Conservation (phyloP, 2,797 vertebrate species). For the Scyliorhinus canicula region DNA sequence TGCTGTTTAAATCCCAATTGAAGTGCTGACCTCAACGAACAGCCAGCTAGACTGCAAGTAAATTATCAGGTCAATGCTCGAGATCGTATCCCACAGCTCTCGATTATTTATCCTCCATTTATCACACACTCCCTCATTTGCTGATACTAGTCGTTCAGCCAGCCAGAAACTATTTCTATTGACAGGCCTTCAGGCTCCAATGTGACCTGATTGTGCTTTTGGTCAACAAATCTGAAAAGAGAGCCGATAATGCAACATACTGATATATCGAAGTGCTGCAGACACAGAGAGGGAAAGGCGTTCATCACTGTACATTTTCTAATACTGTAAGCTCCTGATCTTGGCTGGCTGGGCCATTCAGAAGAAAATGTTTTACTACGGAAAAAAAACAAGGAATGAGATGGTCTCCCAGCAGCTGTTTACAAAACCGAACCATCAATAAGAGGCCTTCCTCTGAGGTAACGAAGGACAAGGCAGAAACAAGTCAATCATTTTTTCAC, state of each 20-base stretch:
- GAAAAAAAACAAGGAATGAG: not conserved
- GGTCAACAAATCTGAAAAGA: not conserved
- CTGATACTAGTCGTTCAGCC: not conserved
- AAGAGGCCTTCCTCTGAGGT: not conserved
- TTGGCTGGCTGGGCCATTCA: not conserved
- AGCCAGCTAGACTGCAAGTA: not conserved
- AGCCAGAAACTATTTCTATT: not conserved
- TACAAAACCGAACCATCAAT: not conserved
- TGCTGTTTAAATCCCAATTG: not conserved
- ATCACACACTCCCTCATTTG: not conserved
- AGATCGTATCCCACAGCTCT: not conserved
- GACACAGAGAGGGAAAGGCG: not conserved
- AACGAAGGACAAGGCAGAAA: not conserved
- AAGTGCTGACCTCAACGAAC: not conserved
- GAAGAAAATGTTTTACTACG: not conserved
- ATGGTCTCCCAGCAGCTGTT: not conserved
- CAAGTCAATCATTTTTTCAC: not conserved
- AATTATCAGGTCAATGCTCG: not conserved
- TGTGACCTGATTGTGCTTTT: not conserved
- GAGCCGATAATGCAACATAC: no score
- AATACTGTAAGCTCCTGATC: not conserved
- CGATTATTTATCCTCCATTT: not conserved
- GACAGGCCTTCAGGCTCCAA: slow-evolving; percentile 1
- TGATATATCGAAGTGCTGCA: not conserved
- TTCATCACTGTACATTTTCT: not conserved